These are phyloP conservation scores for Menura novaehollandiae DNA, from an alignment of 2,113 vertebrate genomes.

Conservation along the genomic window DNA sequence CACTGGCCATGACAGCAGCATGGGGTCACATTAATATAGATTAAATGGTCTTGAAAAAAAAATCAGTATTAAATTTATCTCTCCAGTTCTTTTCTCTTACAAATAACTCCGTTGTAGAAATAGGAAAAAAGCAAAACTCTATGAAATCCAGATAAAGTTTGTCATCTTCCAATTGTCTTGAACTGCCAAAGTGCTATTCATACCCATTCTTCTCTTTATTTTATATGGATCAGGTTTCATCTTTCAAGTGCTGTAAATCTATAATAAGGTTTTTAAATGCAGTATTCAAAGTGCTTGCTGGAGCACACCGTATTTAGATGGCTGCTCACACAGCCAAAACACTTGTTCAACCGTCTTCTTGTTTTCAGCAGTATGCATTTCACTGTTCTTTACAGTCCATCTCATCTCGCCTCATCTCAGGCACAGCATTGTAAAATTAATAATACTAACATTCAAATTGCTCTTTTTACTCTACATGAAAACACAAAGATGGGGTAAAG, in stretches of 20 bases:
- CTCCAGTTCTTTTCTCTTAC: not conserved
- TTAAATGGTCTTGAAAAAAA: conserved; percentile 23
- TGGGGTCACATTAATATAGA: conserved; percentile 23
- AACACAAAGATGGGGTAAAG: not conserved
- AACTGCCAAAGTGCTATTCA: not conserved
- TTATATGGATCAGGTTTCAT: not conserved
- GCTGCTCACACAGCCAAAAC: not conserved
- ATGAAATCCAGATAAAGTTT: not conserved
- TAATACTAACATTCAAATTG: not conserved
- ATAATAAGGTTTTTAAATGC: not conserved
- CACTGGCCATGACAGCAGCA: not conserved
- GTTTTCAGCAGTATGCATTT: not conserved
- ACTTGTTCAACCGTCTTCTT: not conserved
- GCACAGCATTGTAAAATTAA: not conserved
- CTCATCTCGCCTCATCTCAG: not conserved
- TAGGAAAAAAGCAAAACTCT: not conserved
- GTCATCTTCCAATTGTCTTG: not conserved
- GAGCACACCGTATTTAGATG: not conserved
- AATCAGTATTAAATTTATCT: not conserved
- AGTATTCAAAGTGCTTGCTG: not conserved
- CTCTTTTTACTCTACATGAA: not conserved
- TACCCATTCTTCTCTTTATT: not conserved
- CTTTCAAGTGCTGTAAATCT: not conserved
- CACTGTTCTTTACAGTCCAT: not conserved
- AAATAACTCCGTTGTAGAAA: not conserved